A percentile compares a stretch with the other conserved stretches of the same genome.
These are phyloP conservation scores for Channallabes apus DNA, from an alignment of 2,797 vertebrate genomes.

Conservation along the genomic window DNA sequence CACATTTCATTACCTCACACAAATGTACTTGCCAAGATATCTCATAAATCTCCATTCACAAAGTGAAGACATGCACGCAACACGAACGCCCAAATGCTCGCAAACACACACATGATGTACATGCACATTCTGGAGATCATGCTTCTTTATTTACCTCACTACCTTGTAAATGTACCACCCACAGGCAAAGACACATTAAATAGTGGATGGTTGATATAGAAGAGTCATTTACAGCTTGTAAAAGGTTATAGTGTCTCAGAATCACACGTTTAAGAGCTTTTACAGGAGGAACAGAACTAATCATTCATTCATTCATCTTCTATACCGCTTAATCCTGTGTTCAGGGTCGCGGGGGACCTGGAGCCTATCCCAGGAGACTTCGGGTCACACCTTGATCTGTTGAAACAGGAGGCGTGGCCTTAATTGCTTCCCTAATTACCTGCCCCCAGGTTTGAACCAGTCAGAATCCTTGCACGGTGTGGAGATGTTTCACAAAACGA, in stretches of 20 bases:
- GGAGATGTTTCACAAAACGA: conserved; percentile 9
- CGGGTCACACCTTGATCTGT: conserved; percentile 2
- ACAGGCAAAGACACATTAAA: not conserved
- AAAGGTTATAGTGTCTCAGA: conserved; percentile 19
- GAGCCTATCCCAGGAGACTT: no score
- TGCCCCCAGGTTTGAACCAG: not conserved
- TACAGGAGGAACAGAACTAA: conserved; percentile 13
- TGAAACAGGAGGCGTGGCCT: conserved; percentile 11
- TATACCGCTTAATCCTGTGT: no score
- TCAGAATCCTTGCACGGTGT: not conserved
- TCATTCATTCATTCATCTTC: no score
- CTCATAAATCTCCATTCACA: conserved; percentile 35
- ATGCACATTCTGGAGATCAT: conserved; percentile 26
- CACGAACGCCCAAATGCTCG: conserved; percentile 19
- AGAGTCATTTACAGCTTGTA: conserved; percentile 30
- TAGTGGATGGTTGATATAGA: conserved; percentile 8
- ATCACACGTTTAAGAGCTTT: conserved; percentile 28
- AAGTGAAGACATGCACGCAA: conserved; percentile 14
- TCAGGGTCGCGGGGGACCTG: no score
- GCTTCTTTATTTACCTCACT: conserved; percentile 4
- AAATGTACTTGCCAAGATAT: conserved; percentile 37
- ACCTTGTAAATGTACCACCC: not conserved
- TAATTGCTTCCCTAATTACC: not conserved
- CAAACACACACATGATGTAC: conserved; percentile 23
- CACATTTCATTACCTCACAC: conserved; percentile 59